These are phyloP conservation scores for Drepana arcuata DNA, from an alignment of 1,140 invertebrate genomes.

Conservation along the genomic window DNA sequence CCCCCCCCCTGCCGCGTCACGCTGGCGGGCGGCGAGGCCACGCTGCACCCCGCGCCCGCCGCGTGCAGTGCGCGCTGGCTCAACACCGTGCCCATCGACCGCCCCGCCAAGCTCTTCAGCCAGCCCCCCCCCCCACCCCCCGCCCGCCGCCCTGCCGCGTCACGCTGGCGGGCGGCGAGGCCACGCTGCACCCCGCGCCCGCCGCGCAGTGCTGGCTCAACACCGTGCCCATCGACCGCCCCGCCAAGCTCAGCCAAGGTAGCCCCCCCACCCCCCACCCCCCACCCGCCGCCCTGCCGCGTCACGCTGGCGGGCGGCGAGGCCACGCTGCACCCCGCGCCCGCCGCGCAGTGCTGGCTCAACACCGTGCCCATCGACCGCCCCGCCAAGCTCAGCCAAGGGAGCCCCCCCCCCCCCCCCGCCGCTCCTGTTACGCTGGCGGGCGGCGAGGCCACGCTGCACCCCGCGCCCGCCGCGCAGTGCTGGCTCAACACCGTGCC, in stretches of 20 bases:
- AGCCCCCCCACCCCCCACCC: no score
- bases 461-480: constrained; percentile 79
- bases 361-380: constrained; percentile 77
- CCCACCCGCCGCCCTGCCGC: constrained; percentile 87
- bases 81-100: constrained; percentile 77
- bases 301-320: constrained; percentile 82
- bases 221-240: constrained; percentile 72
- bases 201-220: constrained; percentile 88
- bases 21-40: constrained; percentile 82
- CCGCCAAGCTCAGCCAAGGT: constrained; percentile 56
- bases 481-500: constrained; percentile 88
- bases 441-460: constrained; percentile 82
- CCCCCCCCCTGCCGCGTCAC: constrained; percentile 86
- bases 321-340: constrained; percentile 83
- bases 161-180: constrained; percentile 80
- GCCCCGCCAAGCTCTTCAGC: constrained; percentile 46
- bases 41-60: constrained; percentile 78
- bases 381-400: constrained; percentile 53
- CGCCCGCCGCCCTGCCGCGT: constrained; percentile 89
- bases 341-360: constrained; percentile 84
- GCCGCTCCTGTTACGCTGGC: constrained; percentile 83
- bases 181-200: constrained; percentile 82
- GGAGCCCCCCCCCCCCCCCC: no score
- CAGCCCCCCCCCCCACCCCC: no score
- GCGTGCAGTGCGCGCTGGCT: constrained; percentile 86